Conservation (phyloP, 2,797 vertebrate genomes). For the Peromyscus eremicus region DNA sequence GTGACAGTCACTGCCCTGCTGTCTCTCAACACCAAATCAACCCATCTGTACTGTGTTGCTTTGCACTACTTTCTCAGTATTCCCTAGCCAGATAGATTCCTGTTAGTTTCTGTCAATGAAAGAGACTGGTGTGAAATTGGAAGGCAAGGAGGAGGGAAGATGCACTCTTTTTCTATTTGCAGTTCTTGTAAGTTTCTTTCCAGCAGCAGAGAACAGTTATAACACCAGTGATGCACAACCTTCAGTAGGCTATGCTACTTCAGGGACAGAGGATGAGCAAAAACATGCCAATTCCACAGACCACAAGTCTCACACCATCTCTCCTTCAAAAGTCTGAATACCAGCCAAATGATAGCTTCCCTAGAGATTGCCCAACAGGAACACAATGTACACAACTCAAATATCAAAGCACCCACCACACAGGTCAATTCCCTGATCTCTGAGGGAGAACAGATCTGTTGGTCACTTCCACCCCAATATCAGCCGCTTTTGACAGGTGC, state of each 20-base stretch:
- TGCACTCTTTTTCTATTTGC: slow-evolving; percentile 49
- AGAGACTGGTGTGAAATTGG: slow-evolving; percentile 54
- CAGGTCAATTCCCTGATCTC: background rate
- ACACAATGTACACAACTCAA: background rate
- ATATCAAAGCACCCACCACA: background rate
- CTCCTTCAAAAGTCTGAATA: background rate
- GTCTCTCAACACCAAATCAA: slow-evolving; percentile 31
- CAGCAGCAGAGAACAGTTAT: slow-evolving; percentile 7
- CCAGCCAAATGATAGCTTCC: background rate
- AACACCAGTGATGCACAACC: background rate
- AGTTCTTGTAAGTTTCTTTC: slow-evolving; percentile 32
- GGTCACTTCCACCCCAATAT: background rate
- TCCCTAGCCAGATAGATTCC: slow-evolving; percentile 50
- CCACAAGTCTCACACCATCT: background rate
- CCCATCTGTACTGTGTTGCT: background rate
- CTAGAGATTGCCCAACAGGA: background rate
- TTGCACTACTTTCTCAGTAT: slow-evolving; percentile 37
- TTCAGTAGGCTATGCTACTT: background rate
- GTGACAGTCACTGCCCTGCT: background rate
- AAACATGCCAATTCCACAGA: background rate
- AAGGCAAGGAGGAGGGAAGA: slow-evolving; percentile 51
- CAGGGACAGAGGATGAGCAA: background rate
- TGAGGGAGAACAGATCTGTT: background rate
- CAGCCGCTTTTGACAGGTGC: background rate
- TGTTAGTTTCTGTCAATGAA: slow-evolving; percentile 60